Evolutionary conservation across 2,888 invertebrate species (phyloP), one percentile per base, ranked within the genome.

Genomic region (Mythimna vitellina): DNA sequence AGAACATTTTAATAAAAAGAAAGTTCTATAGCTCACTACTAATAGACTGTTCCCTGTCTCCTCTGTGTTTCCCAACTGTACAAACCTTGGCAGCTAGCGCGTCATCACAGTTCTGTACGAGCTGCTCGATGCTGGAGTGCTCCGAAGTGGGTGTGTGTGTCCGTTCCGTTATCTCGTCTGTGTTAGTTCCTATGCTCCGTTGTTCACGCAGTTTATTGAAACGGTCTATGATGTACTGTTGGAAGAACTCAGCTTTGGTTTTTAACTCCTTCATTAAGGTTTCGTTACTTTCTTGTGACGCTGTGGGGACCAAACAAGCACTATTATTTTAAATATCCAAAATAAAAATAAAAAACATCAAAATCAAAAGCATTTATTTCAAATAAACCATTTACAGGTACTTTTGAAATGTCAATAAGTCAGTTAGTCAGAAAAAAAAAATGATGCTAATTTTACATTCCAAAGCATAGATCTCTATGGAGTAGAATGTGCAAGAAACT

Each of bases 221-320:
- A 38, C 97, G 96, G 71, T 96, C 96, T 85, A 96, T 95, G 38
- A 97, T 96, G 85, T 97, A 97, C 78, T 97, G 96, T 83, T 97
- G 97, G 87, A 97, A 97, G 87, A 97, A 97, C 80, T 96, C 96
- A 0, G 97, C 97, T 85, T 97, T 97, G 79, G 95, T 94, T 85
- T 97, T 97, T 20, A 97, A 87, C 73, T 97, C 97, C 29, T 93
- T 92, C 86, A 97, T 96, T 17, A 97, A 89, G 3, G 96, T 93
- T 80, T 95, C 95, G 83, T 97, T 97, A 86, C 97, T 96, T 73
- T 97, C 96, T 81, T 96, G 96, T 1, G 93, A 90, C 0, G 96
- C 96, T 92, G 82, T 91, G 51, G 42, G 51, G 5, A 35, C 9
- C 12, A 29, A 46, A 62, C 10, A 25, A 42, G 14, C 22, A 65